Base-by-base conservation (phyloP, 1,140 invertebrate genomes). In the Aethina tumida region DNA sequence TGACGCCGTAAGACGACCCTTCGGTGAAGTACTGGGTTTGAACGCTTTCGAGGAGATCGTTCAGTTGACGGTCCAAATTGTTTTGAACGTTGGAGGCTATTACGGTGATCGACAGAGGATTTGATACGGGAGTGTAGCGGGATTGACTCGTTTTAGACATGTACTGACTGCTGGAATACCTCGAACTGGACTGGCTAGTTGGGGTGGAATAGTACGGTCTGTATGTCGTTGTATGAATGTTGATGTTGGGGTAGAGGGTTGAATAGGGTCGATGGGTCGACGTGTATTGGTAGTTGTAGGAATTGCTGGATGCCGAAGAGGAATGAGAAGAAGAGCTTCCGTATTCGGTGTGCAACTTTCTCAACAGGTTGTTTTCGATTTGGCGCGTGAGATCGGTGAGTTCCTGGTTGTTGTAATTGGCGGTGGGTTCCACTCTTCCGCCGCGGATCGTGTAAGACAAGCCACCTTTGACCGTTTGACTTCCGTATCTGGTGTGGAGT, bases 331-430 rank as follows among this genome's bases (percentile, higher is more conserved):
- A n/a, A n/a, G 35, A 34, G 10, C 38, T 36, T 5, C 35, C 27
- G 24, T 40, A 33, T 40, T 47, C 36, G 8, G 37, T 31, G 6
- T 55, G 30, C 7, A 60, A 44, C 38, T 58, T 32, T 24, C 47
- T 27, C 12, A 59, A 18, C 8, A 62, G 40, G 32, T 43, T 39
- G 14, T 37, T 39, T 43, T 60, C 54, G 14, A 62, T 30, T 34
- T 55, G 50, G 18, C 39, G 36, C 8, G 39, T 51, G 15, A 62
- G 27, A 31, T 57, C 46, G n/a, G 41, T 37, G 3, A 59, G 45
- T 43, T 62, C 55, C 30, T 53, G 51, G 20, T 49, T 50, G 5
- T 59, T 39, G 24, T 61, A 59, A 33, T 58, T 58, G 2, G 55
- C 49, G 3, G 34, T 37, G 25, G 42, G 20, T 38, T 47, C 38